Evolutionary conservation across 2,888 invertebrate genomes (phyloP).

Genomic region (Eucera pruinosa): DNA sequence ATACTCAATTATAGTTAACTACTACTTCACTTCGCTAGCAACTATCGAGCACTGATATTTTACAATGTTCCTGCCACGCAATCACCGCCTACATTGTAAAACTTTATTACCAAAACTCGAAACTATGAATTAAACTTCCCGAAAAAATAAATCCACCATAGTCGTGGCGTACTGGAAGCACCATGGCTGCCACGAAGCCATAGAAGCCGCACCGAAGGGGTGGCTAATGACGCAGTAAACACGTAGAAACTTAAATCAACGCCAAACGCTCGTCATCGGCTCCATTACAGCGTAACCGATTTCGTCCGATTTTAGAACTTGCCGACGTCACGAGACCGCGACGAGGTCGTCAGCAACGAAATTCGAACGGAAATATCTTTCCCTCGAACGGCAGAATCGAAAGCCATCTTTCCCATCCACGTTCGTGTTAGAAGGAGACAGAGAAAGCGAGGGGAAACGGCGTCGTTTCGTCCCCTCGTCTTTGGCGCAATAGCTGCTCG

Average conservation of each 20-base stretch:
- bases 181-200: conserved; percentile 23
- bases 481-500: conserved; percentile 66
- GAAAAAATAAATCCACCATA: not conserved
- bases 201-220: not conserved
- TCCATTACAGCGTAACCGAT: not conserved
- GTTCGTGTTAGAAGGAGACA: conserved; percentile 18
- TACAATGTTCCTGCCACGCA: no score
- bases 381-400: conserved; percentile 29
- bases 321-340: not conserved
- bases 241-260: conserved; percentile 32
- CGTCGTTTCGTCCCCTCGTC: conserved; percentile 65
- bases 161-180: not conserved
- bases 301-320: conserved; percentile 8
- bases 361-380: conserved; percentile 40
- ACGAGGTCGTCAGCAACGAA: conserved; percentile 3
- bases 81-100: no score
- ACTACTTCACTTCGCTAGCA: no score
- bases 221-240: not conserved
- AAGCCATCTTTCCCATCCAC: conserved; percentile 35
- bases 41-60: no score
- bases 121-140: not conserved
- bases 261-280: not conserved
- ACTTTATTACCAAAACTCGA: no score
- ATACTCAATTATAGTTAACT: no score
- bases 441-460: conserved; percentile 45